A percentile compares a stretch with the other conserved stretches of the same genome.
Conservation (phyloP, 2,797 vertebrate species). For the Phataginus tetradactyla region DNA sequence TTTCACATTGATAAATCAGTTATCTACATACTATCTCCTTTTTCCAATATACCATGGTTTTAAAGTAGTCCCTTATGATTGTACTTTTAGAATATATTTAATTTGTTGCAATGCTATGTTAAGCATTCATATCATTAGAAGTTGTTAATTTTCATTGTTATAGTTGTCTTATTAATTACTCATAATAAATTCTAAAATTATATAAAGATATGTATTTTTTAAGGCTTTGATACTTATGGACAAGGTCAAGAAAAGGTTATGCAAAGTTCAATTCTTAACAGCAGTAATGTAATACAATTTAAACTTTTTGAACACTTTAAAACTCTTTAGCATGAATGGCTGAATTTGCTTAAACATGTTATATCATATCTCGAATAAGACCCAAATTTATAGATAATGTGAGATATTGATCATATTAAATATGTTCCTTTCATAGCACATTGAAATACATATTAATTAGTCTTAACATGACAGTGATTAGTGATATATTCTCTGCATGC, state of each 20-base stretch:
- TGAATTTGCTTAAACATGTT: background rate
- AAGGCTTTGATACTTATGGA: background rate
- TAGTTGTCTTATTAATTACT: background rate
- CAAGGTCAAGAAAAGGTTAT: background rate
- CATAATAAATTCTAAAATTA: background rate
- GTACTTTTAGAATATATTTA: background rate
- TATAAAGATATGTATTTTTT: background rate
- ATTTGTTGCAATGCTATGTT: background rate
- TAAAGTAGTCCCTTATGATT: background rate
- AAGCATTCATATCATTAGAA: background rate
- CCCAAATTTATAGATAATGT: background rate
- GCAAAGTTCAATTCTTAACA: background rate
- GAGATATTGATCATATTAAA: background rate
- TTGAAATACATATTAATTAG: background rate
- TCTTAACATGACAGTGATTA: background rate
- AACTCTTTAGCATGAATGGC: background rate
- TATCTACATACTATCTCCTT: background rate
- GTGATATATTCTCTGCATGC: background rate
- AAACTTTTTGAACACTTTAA: background rate
- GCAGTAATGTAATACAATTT: background rate
- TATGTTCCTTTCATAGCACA: background rate
- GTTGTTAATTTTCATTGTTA: too few relatives aligned
- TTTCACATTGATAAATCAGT: background rate
- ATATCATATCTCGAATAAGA: constrained; percentile 25
- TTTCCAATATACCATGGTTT: background rate